Conservation (phyloP, 2,888 invertebrate species). For the Teinopalpus imperialis region DNA sequence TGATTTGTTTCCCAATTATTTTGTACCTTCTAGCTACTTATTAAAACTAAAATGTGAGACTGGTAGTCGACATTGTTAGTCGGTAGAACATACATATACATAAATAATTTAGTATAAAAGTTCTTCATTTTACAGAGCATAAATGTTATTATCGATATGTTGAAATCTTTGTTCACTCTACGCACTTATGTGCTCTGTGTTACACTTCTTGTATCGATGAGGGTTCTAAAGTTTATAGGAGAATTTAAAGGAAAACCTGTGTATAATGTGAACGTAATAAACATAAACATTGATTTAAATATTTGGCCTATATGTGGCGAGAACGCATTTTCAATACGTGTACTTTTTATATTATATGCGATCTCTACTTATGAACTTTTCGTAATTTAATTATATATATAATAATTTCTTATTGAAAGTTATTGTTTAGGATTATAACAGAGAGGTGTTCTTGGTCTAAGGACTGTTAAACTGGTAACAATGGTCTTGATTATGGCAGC, state of each 20-base stretch:
- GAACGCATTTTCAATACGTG: slow-evolving; percentile 1
- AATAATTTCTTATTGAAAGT: slow-evolving; percentile 1
- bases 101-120: slow-evolving; percentile 71
- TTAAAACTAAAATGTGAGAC: slow-evolving; percentile 80
- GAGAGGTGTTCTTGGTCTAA: slow-evolving; percentile 38
- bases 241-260: slow-evolving; percentile 54
- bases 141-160: slow-evolving; percentile 65
- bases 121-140: slow-evolving; percentile 69
- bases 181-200: slow-evolving; percentile 49
- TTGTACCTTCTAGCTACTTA: slow-evolving; percentile 76
- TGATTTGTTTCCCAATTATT: slow-evolving; percentile 68
- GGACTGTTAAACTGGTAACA: slow-evolving; percentile 38
- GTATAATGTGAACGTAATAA: slow-evolving; percentile 69
- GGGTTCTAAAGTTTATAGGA: slow-evolving; percentile 67
- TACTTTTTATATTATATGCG: slow-evolving; percentile 29
- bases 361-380: slow-evolving; percentile 35
- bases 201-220: slow-evolving; percentile 64
- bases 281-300: slow-evolving; percentile 56
- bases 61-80: slow-evolving; percentile 81
- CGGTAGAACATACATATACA: slow-evolving; percentile 67
- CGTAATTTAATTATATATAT: slow-evolving; percentile 25
- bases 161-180: slow-evolving; percentile 63
- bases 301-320: slow-evolving; percentile 62
- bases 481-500: slow-evolving; percentile 69
- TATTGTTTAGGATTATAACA: slow-evolving; percentile 3